These are phyloP conservation scores for Terrapene triunguis DNA, from an alignment of 2,113 vertebrate species.

Conservation along the genomic window DNA sequence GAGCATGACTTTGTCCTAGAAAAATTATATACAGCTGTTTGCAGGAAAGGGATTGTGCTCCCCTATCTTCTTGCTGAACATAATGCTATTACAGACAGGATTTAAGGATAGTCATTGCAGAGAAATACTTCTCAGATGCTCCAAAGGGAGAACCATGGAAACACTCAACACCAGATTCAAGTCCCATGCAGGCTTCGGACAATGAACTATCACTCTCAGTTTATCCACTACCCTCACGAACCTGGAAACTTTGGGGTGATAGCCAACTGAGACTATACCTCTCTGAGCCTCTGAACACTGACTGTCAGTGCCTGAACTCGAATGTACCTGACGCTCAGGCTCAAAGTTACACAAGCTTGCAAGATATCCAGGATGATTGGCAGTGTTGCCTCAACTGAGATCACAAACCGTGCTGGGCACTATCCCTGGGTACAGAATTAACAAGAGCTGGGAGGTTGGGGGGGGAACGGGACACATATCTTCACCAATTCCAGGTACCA, in stretches of 20 bases:
- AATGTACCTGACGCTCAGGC: background rate
- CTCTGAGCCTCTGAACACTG: background rate
- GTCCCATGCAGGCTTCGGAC: background rate
- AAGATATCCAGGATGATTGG: background rate
- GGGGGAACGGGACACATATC: too few species aligned
- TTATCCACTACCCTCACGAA: background rate
- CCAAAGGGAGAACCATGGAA: background rate
- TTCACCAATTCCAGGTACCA: too few species aligned
- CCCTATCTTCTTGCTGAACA: background rate
- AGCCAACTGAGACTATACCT: background rate
- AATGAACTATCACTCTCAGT: background rate
- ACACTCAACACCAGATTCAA: background rate
- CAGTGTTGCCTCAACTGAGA: too few species aligned
- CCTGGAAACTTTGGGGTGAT: background rate
- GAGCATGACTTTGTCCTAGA: too few species aligned
- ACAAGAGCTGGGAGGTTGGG: too few species aligned
- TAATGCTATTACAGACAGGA: background rate
- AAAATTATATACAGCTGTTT: background rate
- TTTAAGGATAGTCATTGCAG: background rate
- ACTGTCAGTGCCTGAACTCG: background rate
- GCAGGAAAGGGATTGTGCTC: background rate
- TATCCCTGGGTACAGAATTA: too few species aligned
- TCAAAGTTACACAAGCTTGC: background rate
- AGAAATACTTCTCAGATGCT: background rate
- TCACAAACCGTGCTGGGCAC: too few species aligned